Evolutionary conservation across 2,113 vertebrate species (phyloP), one percentile per base, ranked within the genome.

Genomic region (Eulemur macaco): DNA sequence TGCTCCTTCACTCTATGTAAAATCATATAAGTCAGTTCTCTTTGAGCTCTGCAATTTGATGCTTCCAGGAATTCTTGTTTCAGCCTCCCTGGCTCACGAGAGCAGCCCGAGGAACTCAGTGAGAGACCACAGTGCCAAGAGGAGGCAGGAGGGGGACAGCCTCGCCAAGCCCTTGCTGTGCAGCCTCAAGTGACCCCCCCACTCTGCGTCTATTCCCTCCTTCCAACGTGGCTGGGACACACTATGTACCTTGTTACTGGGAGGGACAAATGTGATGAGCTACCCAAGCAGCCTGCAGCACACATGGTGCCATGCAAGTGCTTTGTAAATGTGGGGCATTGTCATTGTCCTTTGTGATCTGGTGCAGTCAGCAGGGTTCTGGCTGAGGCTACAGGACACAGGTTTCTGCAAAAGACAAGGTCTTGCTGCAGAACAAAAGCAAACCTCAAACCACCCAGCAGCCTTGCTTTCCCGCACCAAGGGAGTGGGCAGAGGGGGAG

Each of bases 191-290:
- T 34, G 37, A 29, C 7, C 6, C 8, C 8, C 11, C 15, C n/a
- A 8, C 25, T 5, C 31, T 29, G 9, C 18, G 3, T 1, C n/a
- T 0, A 3, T 14, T 31, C 11, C 31, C 45, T 18, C 63, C 8
- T 2, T 27, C 14, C 45, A 31, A 8, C 0, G 0, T n/a, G 42
- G 52, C 20, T 14, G 0, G 42, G 27, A 42, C 14, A 15, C 39
- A 1, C 37, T 9, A 0, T 13, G 6, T 1, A 6, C 39, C 27
- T 3, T 2, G 2, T 20, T 9, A 15, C 5, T 0, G 0, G 0
- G 25, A 2, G 13, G 8, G 27, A 27, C 0, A 0, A 54, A 23
- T 0, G 0, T 3, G 5, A 34, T 1, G 1, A 4, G 1, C 4
- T 13, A 25, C 2, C 0, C 25, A 31, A 2, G 23, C 11, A 6